These are phyloP conservation scores for Lycia hirtaria DNA, from an alignment of 2,888 invertebrate species.

Conservation along the genomic window DNA sequence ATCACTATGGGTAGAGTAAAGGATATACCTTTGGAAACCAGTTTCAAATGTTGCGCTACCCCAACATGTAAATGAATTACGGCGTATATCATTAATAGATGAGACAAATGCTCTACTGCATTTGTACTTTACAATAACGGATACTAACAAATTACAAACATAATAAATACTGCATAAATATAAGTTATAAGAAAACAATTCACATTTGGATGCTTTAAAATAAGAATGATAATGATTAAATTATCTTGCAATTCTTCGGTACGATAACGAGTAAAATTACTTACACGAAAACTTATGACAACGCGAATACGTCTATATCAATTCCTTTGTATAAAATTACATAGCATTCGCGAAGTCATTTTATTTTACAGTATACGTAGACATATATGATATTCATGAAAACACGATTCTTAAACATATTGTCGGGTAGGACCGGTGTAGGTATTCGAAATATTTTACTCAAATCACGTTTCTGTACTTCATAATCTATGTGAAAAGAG, in stretches of 20 bases:
- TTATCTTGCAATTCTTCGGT: slow-evolving; percentile 15
- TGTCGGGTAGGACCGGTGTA: slow-evolving; percentile 18
- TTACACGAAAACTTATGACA: slow-evolving; percentile 6
- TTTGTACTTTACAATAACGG: slow-evolving; percentile 1
- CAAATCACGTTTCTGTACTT: not conserved
- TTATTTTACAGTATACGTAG: slow-evolving; percentile 8
- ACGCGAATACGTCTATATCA: slow-evolving; percentile 19
- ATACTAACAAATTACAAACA: slow-evolving; percentile 16
- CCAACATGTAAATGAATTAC: too few species aligned
- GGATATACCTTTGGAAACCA: not conserved
- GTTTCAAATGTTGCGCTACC: not conserved
- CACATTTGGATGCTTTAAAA: not conserved
- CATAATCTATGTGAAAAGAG: not conserved
- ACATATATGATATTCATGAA: slow-evolving; percentile 10
- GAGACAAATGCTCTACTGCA: not conserved
- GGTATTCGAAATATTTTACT: slow-evolving; percentile 15
- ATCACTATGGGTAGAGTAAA: not conserved
- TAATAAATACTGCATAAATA: slow-evolving; percentile 29
- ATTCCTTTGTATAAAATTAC: slow-evolving; percentile 31
- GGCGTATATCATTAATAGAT: not conserved
- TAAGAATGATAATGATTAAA: slow-evolving; percentile 8
- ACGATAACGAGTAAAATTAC: slow-evolving; percentile 6
- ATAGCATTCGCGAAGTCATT: slow-evolving; percentile 15
- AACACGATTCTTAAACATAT: slow-evolving; percentile 27
- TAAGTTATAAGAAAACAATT: slow-evolving; percentile 12